Evolutionary conservation across 2,888 invertebrate genomes (phyloP).

Genomic region (Elegia similella): DNA sequence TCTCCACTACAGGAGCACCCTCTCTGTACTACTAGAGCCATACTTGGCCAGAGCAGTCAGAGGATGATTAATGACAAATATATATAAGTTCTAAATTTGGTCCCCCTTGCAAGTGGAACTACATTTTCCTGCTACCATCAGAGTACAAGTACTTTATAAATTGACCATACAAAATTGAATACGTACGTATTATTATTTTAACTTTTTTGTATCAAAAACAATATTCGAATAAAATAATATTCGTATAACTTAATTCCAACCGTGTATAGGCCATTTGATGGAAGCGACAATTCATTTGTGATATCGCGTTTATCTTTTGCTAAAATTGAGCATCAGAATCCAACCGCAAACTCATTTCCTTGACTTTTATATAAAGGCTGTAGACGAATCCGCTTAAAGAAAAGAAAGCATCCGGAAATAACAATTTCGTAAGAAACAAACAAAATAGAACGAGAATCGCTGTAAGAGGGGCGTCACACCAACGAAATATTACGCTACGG

Average conservation of each 20-base stretch:
- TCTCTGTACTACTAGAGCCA: too few species aligned
- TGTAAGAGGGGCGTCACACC: slow-evolving; percentile 42
- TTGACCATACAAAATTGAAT: too few species aligned
- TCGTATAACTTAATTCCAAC: neutral
- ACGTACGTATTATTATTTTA: too few species aligned
- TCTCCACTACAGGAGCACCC: too few species aligned
- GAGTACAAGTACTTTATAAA: too few species aligned
- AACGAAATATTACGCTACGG: neutral
- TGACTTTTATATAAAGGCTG: slow-evolving; percentile 64
- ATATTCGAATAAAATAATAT: neutral
- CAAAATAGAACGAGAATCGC: slow-evolving; percentile 72
- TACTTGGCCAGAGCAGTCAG: too few species aligned
- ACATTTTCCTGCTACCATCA: too few species aligned
- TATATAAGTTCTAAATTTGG: too few species aligned
- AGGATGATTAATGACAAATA: too few species aligned
- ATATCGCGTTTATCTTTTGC: slow-evolving; percentile 49
- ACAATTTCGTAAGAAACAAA: slow-evolving; percentile 78
- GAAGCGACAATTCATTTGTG: slow-evolving; percentile 45
- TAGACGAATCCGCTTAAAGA: slow-evolving; percentile 70
- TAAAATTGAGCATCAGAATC: slow-evolving; percentile 64
- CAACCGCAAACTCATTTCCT: slow-evolving; percentile 69
- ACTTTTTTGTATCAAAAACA: too few species aligned
- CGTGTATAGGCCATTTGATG: neutral
- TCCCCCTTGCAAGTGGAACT: too few species aligned
- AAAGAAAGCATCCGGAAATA: slow-evolving; percentile 77